phyloP scores from a whole-genome alignment of 2,888 invertebrate genomes.

The Pandemis cinnamomeana region DNA sequence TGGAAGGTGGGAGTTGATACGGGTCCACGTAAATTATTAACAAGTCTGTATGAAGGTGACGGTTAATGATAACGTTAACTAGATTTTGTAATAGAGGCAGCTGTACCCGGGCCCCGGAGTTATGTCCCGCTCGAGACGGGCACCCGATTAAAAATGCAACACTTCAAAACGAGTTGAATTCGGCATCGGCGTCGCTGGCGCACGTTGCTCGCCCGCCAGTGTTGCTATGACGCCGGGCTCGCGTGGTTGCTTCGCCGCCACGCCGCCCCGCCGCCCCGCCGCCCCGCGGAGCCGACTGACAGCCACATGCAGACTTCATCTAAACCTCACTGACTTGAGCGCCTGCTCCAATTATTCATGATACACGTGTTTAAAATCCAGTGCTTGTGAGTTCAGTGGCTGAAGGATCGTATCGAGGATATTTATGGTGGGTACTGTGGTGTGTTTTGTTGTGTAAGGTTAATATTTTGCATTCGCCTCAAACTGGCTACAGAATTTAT shows the following conservation, averaged over 20 bases:
- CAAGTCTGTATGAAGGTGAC: conserved; percentile 76
- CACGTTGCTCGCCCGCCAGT: conserved; percentile 66
- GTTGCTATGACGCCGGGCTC: conserved; percentile 65
- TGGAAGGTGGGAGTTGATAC: conserved; percentile 57
- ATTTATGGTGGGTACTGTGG: conserved; percentile 23
- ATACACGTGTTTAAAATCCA: conserved; percentile 17
- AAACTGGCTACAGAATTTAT: background rate
- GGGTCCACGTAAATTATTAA: conserved; percentile 75
- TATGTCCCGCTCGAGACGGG: conserved; percentile 83
- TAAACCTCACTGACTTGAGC: background rate
- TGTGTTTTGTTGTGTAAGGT: background rate
- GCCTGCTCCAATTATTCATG: background rate
- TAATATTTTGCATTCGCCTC: background rate
- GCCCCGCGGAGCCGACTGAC: background rate
- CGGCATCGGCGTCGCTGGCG: conserved; percentile 78
- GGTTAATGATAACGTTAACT: conserved; percentile 83
- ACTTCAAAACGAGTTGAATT: conserved; percentile 79
- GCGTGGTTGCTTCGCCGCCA: conserved; percentile 55
- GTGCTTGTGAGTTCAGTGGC: conserved; percentile 37
- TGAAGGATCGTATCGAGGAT: background rate
- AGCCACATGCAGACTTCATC: background rate
- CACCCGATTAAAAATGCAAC: conserved; percentile 81
- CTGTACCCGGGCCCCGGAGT: conserved; percentile 79
- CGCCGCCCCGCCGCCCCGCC: conserved; percentile 11
- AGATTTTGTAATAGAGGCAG: conserved; percentile 81